A percentile compares a stretch with the other conserved stretches of the same genome.
Conservation (phyloP, 2,888 invertebrate genomes). For the Oxycera nigricornis region DNA sequence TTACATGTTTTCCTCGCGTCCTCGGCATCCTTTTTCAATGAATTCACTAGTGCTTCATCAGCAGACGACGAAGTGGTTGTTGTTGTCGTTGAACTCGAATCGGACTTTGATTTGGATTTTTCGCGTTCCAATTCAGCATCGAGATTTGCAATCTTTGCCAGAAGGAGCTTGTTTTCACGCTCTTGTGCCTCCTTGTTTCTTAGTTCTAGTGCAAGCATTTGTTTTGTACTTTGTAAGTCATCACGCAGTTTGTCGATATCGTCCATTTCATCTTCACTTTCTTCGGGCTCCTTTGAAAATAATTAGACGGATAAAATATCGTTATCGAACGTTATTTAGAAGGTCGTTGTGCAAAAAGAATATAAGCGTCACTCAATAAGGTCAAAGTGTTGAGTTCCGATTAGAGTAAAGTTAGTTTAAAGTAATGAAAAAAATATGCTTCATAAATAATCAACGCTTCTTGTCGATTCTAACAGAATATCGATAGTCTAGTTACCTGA, state of each 20-base stretch:
- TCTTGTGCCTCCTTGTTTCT: constrained; percentile 85
- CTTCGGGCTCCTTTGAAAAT: constrained; percentile 58
- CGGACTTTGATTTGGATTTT: constrained; percentile 61
- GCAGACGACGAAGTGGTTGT: constrained; percentile 56
- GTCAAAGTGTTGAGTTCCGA: background rate
- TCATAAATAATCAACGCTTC: background rate
- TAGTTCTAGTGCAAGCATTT: constrained; percentile 85
- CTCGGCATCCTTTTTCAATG: constrained; percentile 76
- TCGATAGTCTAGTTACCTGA: constrained; percentile 55
- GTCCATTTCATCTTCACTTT: constrained; percentile 84
- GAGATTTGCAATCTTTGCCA: constrained; percentile 78
- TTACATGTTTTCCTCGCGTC: constrained; percentile 80
- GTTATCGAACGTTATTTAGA: background rate
- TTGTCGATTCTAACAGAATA: constrained; percentile 1
- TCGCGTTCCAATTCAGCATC: constrained; percentile 83
- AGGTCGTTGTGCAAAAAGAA: too few species aligned
- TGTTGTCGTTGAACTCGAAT: background rate
- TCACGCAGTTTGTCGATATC: constrained; percentile 91
- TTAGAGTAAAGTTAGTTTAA: background rate
- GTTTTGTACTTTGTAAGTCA: constrained; percentile 90
- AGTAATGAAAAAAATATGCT: background rate
- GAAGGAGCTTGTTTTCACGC: constrained; percentile 83
- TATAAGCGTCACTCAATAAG: too few species aligned
- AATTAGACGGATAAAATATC: background rate
- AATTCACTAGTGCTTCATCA: constrained; percentile 72